Evolutionary conservation across 2,113 vertebrate genomes (phyloP), one percentile per base, ranked within the genome.

Genomic region (Trichomycterus rosablanca): DNA sequence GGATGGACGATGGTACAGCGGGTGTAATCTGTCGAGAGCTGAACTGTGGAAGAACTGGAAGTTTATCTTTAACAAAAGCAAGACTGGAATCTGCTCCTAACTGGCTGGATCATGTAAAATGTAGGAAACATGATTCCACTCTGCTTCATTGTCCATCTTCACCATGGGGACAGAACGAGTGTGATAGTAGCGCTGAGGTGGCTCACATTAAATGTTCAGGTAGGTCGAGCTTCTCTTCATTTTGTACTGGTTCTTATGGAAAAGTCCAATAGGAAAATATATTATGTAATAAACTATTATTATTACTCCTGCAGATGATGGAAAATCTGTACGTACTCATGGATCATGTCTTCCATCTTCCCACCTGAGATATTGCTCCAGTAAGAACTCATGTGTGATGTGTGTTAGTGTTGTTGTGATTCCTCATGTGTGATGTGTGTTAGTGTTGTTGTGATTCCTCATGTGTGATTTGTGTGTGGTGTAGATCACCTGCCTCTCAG

Each of bases 21-120:
- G 57, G 35, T 44, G 11, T 76, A 18, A 61, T 76, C 35, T 74
- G 71, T 32, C 56, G 49, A 4, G 58, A 77, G 43, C 61, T 76
- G 34, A 66, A 48, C 28, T 70, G 72, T 67, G 67, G 63, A 59
- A 42, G 45, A 49, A 24, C 16, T 9, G 45, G 22, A 2, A 52
- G 4, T 28, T 34, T 45, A 32, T 19, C 48, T n/a, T 30, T 5
- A 0, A 2, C 9, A 35, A 22, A 23, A 48, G 8, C 1, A 7
- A 16, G 39, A 5, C 7, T 40, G 11, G 44, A 12, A 19, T 24
- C 48, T 37, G 40, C 52, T 67, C 45, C 37, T 18, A 46, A 68
- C 2, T 52, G 59, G 48, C 42, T 72, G 30, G 54, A 58, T 53
- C 4, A 40, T 53, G 3, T 63, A 1, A 56, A 24, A 45, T 72